Percentiles rank a stretch among this genome's conserved stretches.
These are phyloP conservation scores for Gallinago jamesoni DNA, from an alignment of 2,113 vertebrate genomes.

Conservation along the genomic window DNA sequence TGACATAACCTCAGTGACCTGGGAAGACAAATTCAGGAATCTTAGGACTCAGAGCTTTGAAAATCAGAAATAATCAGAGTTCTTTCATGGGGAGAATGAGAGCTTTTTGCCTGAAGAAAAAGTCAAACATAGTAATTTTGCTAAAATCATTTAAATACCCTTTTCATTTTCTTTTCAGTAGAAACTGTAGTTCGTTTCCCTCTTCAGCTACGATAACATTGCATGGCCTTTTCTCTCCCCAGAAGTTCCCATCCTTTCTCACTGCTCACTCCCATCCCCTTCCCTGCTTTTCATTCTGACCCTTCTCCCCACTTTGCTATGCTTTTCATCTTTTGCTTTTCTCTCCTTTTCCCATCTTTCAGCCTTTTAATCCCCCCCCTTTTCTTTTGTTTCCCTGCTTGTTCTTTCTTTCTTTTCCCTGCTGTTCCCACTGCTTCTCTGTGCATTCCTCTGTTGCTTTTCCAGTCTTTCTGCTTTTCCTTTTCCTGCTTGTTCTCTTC, in stretches of 20 bases:
- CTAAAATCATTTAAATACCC: not conserved
- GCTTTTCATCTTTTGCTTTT: not conserved
- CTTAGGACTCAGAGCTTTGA: not conserved
- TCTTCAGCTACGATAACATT: not conserved
- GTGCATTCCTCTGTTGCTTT: not conserved
- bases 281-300: not conserved
- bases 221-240: not conserved
- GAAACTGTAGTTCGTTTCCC: not conserved
- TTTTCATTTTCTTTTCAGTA: not conserved
- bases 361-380: not conserved
- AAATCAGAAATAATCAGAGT: not conserved
- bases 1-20: not conserved
- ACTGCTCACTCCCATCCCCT: not conserved
- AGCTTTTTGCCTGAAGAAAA: not conserved
- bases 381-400: not conserved
- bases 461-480: not conserved
- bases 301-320: not conserved
- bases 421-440: not conserved
- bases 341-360: not conserved
- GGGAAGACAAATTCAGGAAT: not conserved
- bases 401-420: not conserved
- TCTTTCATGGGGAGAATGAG: not conserved
- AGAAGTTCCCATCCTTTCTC: not conserved
- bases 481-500: not conserved
- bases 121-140: not conserved